A percentile compares a stretch with the other conserved stretches of the same genome.
These are phyloP conservation scores for Tortricodes alternella DNA, from an alignment of 2,888 invertebrate species.

Conservation along the genomic window DNA sequence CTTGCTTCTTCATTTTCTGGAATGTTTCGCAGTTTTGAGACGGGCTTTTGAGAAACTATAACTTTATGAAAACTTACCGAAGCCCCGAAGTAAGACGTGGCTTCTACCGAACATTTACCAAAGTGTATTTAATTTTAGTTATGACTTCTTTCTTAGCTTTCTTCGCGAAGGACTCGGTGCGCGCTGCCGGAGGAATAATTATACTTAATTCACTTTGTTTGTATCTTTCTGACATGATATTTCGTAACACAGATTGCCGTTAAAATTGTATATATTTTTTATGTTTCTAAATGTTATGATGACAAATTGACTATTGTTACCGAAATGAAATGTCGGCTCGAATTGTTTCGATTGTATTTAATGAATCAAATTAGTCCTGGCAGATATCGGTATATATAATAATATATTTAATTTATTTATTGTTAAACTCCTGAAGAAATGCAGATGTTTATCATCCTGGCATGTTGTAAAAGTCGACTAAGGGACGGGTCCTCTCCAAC, in stretches of 20 bases:
- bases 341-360: no score
- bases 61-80: conserved; percentile 79
- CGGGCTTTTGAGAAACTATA: conserved; percentile 80
- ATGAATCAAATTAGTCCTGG: no score
- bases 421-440: no score
- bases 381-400: no score
- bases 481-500: no score
- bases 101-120: conserved; percentile 77
- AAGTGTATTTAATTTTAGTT: conserved; percentile 81
- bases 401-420: no score
- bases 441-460: no score
- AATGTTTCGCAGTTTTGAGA: conserved; percentile 76
- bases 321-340: no score
- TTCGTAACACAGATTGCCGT: not conserved
- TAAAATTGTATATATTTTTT: not conserved
- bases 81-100: conserved; percentile 74
- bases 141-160: conserved; percentile 66
- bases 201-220: conserved; percentile 23
- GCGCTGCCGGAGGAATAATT: conserved; percentile 1
- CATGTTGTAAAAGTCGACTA: no score
- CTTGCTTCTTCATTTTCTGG: conserved; percentile 78
- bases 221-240: conserved; percentile 12
- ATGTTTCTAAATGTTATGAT: no score
- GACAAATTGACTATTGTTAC: no score
- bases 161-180: conserved; percentile 25